Percentiles rank a stretch among this genome's conserved stretches.
These are phyloP conservation scores for Nicator chloris DNA, from an alignment of 2,113 vertebrate species.

Conservation along the genomic window DNA sequence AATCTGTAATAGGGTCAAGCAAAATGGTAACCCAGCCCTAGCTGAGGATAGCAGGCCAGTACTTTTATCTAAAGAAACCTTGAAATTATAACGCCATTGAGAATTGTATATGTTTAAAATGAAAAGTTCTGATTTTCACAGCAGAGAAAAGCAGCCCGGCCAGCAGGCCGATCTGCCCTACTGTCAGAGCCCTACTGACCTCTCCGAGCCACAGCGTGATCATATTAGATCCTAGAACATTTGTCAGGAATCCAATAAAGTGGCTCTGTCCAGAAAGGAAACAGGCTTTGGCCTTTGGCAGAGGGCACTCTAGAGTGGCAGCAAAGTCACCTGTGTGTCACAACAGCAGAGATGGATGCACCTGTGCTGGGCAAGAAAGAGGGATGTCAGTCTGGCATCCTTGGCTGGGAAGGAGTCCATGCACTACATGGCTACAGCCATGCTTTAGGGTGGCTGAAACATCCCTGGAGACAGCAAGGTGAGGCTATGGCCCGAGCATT, in stretches of 20 bases:
- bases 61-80: not conserved
- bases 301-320: not conserved
- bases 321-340: not conserved
- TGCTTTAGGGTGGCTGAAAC: not conserved
- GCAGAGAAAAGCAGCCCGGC: not conserved
- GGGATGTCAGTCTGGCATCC: not conserved
- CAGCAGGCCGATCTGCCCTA: not conserved
- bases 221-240: not conserved
- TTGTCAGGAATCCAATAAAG: not conserved
- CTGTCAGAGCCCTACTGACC: not conserved
- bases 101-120: not conserved
- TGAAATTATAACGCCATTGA: not conserved
- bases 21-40: not conserved
- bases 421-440: not conserved
- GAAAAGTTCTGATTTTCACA: not conserved
- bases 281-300: not conserved
- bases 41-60: not conserved
- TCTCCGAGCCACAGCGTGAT: not conserved
- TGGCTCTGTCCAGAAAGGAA: not conserved
- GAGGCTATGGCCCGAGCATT: not conserved
- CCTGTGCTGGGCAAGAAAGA: not conserved
- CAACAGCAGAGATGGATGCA: not conserved
- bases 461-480: not conserved
- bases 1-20: not conserved
- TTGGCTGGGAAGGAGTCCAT: not conserved